Percentiles rank a stretch among this genome's conserved stretches.
These are phyloP conservation scores for Papilio elwesi DNA, from an alignment of 2,888 invertebrate species.

Conservation along the genomic window DNA sequence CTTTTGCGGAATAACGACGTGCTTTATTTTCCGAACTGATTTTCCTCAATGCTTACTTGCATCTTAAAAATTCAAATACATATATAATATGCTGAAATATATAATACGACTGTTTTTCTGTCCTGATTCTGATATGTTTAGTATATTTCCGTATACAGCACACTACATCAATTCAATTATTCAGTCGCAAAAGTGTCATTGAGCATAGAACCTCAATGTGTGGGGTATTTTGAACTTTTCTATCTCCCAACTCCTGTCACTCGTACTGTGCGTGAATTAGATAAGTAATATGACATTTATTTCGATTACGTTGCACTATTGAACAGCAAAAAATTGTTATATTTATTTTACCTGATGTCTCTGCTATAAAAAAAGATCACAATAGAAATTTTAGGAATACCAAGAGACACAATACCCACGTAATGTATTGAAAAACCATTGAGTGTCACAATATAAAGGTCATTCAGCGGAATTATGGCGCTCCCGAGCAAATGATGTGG, in stretches of 20 bases:
- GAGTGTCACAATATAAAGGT: slow-evolving; percentile 33
- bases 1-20: slow-evolving; percentile 53
- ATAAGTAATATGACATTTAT: no score
- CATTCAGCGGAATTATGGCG: slow-evolving; percentile 16
- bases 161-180: no score
- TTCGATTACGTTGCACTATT: background rate
- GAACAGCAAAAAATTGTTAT: background rate
- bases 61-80: background rate
- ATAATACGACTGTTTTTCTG: background rate
- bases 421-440: slow-evolving; percentile 34
- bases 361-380: slow-evolving; percentile 1
- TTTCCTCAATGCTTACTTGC: slow-evolving; percentile 16
- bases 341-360: background rate
- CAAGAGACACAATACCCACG: slow-evolving; percentile 22
- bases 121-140: no score
- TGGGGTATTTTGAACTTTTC: no score
- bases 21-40: slow-evolving; percentile 55
- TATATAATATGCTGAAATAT: background rate
- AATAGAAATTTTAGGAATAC: slow-evolving; percentile 2
- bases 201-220: no score
- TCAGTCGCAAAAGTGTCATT: no score
- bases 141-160: no score
- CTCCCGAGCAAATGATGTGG: slow-evolving; percentile 17
- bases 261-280: no score
- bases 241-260: no score